A percentile compares a stretch with the other conserved stretches of the same genome.
phyloP scores from a whole-genome alignment of 2,888 invertebrate species.

The Tholera decimalis region DNA sequence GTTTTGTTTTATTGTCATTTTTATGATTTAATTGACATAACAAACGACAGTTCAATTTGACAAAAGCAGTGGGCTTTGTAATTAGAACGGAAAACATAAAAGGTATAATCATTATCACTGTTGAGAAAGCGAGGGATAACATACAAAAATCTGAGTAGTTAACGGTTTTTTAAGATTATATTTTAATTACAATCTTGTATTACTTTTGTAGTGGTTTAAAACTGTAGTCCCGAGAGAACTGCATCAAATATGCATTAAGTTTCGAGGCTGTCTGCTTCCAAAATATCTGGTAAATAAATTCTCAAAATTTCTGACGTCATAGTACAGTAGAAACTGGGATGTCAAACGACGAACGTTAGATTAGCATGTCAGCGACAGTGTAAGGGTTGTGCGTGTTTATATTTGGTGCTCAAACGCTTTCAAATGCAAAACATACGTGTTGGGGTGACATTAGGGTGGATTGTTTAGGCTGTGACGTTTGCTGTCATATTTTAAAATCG shows the following conservation, averaged over 20 bases:
- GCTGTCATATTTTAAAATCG: constrained; percentile 41
- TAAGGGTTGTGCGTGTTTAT: constrained; percentile 55
- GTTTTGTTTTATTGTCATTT: constrained; percentile 28
- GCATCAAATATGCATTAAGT: background rate
- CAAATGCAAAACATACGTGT: constrained; percentile 57
- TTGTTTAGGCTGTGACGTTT: constrained; percentile 2
- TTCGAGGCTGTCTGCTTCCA: background rate
- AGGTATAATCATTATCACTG: constrained; percentile 34
- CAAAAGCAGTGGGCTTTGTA: constrained; percentile 26
- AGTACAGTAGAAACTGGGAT: constrained; percentile 1
- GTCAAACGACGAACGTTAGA: constrained; percentile 27
- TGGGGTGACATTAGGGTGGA: constrained; percentile 33
- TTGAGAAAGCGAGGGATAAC: constrained; percentile 20
- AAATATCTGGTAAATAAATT: constrained; percentile 5
- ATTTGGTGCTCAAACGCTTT: constrained; percentile 48
- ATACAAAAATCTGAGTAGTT: background rate
- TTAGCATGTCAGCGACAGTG: constrained; percentile 56
- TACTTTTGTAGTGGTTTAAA: constrained; percentile 10
- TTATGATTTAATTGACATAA: constrained; percentile 54
- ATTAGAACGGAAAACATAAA: constrained; percentile 21
- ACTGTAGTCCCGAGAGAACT: background rate
- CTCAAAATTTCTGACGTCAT: constrained; percentile 14
- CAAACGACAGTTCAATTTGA: constrained; percentile 47
- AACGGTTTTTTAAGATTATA: constrained; percentile 17
- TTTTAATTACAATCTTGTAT: constrained; percentile 1